Evolutionary conservation across 2,797 vertebrate species (phyloP), one percentile per base, ranked within the genome.

Genomic region (Sebastes hopkinsi): DNA sequence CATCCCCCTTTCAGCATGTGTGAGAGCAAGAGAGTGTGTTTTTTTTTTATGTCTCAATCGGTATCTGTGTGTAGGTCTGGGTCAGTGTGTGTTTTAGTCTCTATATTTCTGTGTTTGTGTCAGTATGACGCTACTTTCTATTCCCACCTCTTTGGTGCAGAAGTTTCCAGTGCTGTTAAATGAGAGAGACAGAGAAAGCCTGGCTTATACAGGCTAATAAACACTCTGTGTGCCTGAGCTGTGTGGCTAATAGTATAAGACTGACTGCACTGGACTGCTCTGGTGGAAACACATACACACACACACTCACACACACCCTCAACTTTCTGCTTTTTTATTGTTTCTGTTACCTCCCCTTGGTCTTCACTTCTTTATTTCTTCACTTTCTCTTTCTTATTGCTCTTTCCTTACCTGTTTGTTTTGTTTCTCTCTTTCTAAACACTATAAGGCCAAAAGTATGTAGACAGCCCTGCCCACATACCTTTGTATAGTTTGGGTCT

Each of bases 1-100:
- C 88, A 89, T 90, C 87, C 90, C 89, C 86, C 91, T 91, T 89
- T 90, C 64, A 80, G 67, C 80, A 69, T 90, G 77, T 82, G 77
- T 85, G 77, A 73, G 86, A 65, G 74, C 10, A 4, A 20, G 79
- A n/a, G 29, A 70, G 76, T 81, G 67, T 85, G 83, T 85, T 73
- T 68, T 89, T 42, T 42, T 42, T 42, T 79, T 75, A 61, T 82
- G 79, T 88, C 73, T 69, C 50, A 75, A 3, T 91, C 67, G 75
- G 81, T 42, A 69, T 86, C 68, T 77, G 62, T 74, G 73, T 80
- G 86, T 77, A 64, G 65, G 83, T 86, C 82, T 86, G 62, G 67
- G 84, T 89, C 79, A 72, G 42, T 81, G 67, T 65, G 34, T 70
- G 20, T 66, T 32, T 64, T 22, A 12, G 61, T 80, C 22, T 83